Evolutionary conservation across 1,140 invertebrate genomes (phyloP), one percentile per base, ranked within the genome.

Genomic region (Metopolophium dirhodum): DNA sequence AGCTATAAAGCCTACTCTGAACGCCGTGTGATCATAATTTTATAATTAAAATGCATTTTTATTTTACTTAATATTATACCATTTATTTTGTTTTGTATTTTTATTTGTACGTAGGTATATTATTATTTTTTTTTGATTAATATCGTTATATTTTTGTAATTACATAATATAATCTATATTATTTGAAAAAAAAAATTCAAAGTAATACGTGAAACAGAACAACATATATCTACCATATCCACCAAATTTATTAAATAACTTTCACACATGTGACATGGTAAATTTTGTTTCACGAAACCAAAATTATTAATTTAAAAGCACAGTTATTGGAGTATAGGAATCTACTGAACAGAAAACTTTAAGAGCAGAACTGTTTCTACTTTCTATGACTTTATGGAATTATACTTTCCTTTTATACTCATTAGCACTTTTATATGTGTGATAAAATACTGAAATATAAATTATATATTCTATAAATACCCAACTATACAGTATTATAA

Each of bases 81-180:
- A 18, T n/a, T 77, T n/a, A n/a, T 77, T n/a, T 30, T 68, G 0
- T 30, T 30, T 68, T 68, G 30, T n/a, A n/a, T n/a, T 77, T n/a
- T n/a, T n/a, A n/a, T 68, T 68, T 68, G 11, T n/a, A 68, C 30
- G 30, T n/a, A n/a, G 1, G 14, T n/a, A 47, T 61, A 26, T n/a
- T n/a, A 47, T 30, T 68, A 30, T 30, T 61, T 57, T 57, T 68
- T 68, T 68, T 68, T 68, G 11, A 77, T n/a, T n/a, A 77, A 14
- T 77, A n/a, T 77, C 18, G 61, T 77, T 77, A n/a, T n/a, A 18
- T n/a, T 77, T 77, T 77, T 77, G 30, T 77, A n/a, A 77, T 77
- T 77, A n/a, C 61, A 77, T 77, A 77, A 77, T 77, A n/a, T n/a
- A 77, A 77, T 77, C 61, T n/a, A 77, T 77, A 77, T n/a, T 77